Conservation (phyloP, 1,140 invertebrate genomes). For the Pogonomyrmex barbatus region DNA sequence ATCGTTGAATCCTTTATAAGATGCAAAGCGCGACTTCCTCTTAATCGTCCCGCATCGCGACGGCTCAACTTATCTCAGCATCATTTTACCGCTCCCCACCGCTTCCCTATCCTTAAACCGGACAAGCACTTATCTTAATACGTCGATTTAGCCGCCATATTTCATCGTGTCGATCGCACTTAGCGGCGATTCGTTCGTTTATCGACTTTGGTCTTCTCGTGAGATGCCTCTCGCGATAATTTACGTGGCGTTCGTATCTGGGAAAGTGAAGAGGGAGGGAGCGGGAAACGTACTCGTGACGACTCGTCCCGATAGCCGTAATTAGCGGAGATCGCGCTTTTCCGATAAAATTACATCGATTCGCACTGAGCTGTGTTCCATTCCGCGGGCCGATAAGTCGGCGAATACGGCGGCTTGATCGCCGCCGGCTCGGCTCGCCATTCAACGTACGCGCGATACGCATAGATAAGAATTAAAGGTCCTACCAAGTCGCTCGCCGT, state of each 20-base stretch:
- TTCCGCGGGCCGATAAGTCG: slow-evolving; percentile 29
- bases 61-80: slow-evolving; percentile 23
- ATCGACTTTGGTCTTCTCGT: neutral
- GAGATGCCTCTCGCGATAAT: slow-evolving; percentile 22
- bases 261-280: slow-evolving; percentile 21
- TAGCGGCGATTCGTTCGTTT: slow-evolving; percentile 32
- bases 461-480: slow-evolving; percentile 78
- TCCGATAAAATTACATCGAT: slow-evolving; percentile 14
- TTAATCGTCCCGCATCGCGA: neutral
- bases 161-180: slow-evolving; percentile 45
- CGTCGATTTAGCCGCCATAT: slow-evolving; percentile 51
- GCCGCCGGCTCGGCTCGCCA: slow-evolving; percentile 24
- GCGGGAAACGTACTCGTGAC: neutral
- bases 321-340: neutral
- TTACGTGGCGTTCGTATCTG: neutral
- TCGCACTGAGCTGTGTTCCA: neutral
- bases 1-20: neutral
- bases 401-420: slow-evolving; percentile 60
- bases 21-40: neutral
- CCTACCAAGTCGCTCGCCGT: slow-evolving; percentile 76
- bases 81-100: slow-evolving; percentile 32
- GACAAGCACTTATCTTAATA: slow-evolving; percentile 51
- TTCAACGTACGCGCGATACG: slow-evolving; percentile 76
- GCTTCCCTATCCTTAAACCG: slow-evolving; percentile 32
- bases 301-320: neutral